These are phyloP conservation scores for Prosopocoilus inquinatus DNA, from an alignment of 2,888 invertebrate species.

Conservation along the genomic window DNA sequence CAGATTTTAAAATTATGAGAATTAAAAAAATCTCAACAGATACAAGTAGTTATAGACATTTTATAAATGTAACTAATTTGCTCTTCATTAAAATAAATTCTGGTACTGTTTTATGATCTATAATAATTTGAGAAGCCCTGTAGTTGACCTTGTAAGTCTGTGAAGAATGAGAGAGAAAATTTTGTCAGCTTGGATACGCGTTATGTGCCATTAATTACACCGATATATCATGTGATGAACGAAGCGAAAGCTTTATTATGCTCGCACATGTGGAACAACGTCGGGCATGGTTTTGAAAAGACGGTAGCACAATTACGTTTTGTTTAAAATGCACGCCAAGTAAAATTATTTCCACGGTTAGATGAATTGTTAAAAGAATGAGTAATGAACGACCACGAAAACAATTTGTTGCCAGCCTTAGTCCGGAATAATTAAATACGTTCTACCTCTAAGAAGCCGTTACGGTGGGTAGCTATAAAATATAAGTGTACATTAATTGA, in stretches of 20 bases:
- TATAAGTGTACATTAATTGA: slow-evolving; percentile 2
- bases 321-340: slow-evolving; percentile 34
- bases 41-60: no score
- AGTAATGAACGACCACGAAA: slow-evolving; percentile 41
- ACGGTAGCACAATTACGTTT: slow-evolving; percentile 35
- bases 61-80: no score
- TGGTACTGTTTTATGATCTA: no score
- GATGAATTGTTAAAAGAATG: slow-evolving; percentile 43
- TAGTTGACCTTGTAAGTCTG: no score
- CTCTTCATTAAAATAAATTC: no score
- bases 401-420: slow-evolving; percentile 36
- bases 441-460: slow-evolving; percentile 18
- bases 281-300: slow-evolving; percentile 19
- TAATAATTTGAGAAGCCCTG: no score
- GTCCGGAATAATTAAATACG: slow-evolving; percentile 34
- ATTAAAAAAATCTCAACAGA: no score
- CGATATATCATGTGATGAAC: no score
- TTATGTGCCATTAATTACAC: no score
- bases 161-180: no score
- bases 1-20: no score
- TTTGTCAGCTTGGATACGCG: no score
- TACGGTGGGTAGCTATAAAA: neutral
- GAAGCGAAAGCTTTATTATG: neutral
- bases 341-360: slow-evolving; percentile 38
- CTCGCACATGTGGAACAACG: slow-evolving; percentile 5